Evolutionary conservation across 2,888 invertebrate species (phyloP), one percentile per base, ranked within the genome.

Genomic region (Ametastegia equiseti): DNA sequence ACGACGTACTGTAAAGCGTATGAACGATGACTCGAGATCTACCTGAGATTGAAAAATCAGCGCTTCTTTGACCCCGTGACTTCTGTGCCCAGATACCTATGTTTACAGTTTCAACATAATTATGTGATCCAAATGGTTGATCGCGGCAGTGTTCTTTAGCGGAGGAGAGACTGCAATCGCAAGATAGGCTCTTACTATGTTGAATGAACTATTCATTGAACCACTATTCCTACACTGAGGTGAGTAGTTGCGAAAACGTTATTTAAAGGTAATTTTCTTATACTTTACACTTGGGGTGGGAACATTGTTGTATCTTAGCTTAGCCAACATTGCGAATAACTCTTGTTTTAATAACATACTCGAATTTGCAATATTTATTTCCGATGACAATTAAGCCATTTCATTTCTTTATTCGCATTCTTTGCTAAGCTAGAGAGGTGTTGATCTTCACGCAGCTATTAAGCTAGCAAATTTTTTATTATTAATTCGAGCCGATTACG

Each of bases 221-320:
- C 88, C 88, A 86, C 88, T 86, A 86, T 84, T n/a, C n/a, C n/a
- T n/a, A n/a, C n/a, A 85, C 85, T 83, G 86, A 92, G 92, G 92
- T 92, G 91, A 92, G 92, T 92, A 92, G 90, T 88, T 88, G 89
- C 88, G 88, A 90, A 88, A 91, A 88, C 89, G 89, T 89, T 90
- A 88, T 88, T n/a, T 90, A 89, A 87, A 86, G 84, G 88, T 88
- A 89, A 89, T 83, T 86, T 87, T 87, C 84, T 84, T 86, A 88
- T 86, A 85, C 86, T 60, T 78, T 78, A 60, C 78, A 78, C 57
- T 89, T 89, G 87, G 91, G 90, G 89, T 88, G 90, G 90, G 88
- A 84, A 83, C 82, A 63, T 45, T 33, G 19, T 78, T 60, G 27
- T 57, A 19, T 42, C 42, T 54, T 15, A 60, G 45, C 42, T 42